A percentile compares a stretch with the other conserved stretches of the same genome.
phyloP scores from a whole-genome alignment of 2,888 invertebrate genomes.

The Volucella inflata region DNA sequence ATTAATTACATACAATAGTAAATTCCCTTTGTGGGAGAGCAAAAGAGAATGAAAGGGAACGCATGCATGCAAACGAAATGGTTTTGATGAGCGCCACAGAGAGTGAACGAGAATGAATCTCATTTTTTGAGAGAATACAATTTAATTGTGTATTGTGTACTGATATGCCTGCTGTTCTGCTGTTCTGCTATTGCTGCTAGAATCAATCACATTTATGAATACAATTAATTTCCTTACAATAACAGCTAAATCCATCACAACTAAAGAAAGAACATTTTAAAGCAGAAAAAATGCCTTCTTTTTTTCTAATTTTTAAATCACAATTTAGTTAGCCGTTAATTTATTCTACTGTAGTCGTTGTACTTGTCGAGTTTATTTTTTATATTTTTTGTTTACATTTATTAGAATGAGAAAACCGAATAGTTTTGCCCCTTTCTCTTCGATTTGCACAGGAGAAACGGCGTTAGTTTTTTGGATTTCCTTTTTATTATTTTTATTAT shows the following conservation, averaged over 20 bases:
- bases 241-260: slow-evolving; percentile 18
- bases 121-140: neutral
- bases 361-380: slow-evolving; percentile 16
- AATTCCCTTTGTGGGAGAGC: neutral
- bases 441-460: neutral
- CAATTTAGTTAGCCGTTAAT: slow-evolving; percentile 70
- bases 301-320: slow-evolving; percentile 51
- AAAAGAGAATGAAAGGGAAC: slow-evolving; percentile 27
- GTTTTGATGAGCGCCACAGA: slow-evolving; percentile 13
- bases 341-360: slow-evolving; percentile 65
- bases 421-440: slow-evolving; percentile 31
- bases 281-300: slow-evolving; percentile 46
- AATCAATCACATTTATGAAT: slow-evolving; percentile 56
- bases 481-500: slow-evolving; percentile 11
- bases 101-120: slow-evolving; percentile 51
- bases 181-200: slow-evolving; percentile 61
- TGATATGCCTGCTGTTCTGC: slow-evolving; percentile 48
- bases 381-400: slow-evolving; percentile 34
- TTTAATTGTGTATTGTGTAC: slow-evolving; percentile 23
- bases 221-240: slow-evolving; percentile 17
- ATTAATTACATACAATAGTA: too few species aligned
- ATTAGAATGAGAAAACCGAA: slow-evolving; percentile 2
- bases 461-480: neutral
- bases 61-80: slow-evolving; percentile 38
- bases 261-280: slow-evolving; percentile 9